These are phyloP conservation scores for Drosophila sucinea DNA, from an alignment of 1,140 invertebrate species.

Conservation along the genomic window DNA sequence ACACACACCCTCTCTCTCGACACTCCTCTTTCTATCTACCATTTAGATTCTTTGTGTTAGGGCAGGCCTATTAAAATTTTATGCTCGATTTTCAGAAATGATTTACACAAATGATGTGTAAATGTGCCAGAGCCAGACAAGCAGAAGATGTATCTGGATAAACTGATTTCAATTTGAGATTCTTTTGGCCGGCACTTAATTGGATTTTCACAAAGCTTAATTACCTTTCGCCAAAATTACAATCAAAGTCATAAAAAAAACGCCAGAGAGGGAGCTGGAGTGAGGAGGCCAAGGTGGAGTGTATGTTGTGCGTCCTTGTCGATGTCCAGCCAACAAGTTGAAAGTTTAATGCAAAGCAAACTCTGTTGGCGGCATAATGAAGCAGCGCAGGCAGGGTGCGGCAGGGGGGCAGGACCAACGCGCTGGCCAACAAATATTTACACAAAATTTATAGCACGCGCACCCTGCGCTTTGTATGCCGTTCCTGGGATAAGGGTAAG, in stretches of 20 bases:
- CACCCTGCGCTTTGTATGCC: slow-evolving; percentile 20
- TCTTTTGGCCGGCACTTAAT: slow-evolving; percentile 57
- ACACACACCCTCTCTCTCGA: neutral
- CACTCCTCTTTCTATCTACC: too few relatives aligned
- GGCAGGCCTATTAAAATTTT: slow-evolving; percentile 66
- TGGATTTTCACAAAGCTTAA: slow-evolving; percentile 70
- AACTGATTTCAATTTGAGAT: slow-evolving; percentile 77
- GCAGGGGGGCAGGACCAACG: slow-evolving; percentile 5
- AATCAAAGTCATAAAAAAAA: slow-evolving; percentile 67
- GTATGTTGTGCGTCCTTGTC: slow-evolving; percentile 2
- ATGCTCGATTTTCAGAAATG: slow-evolving; percentile 73
- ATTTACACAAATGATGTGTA: slow-evolving; percentile 74
- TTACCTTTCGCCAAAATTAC: slow-evolving; percentile 70
- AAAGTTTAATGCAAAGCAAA: slow-evolving; percentile 59
- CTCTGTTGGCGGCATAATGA: slow-evolving; percentile 55
- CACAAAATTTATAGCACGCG: slow-evolving; percentile 76
- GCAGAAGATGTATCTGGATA: slow-evolving; percentile 10
- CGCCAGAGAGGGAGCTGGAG: neutral
- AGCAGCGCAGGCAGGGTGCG: slow-evolving; percentile 19
- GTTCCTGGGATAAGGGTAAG: slow-evolving; percentile 55
- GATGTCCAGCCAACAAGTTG: slow-evolving; percentile 40
- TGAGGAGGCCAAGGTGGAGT: neutral
- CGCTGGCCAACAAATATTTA: slow-evolving; percentile 68
- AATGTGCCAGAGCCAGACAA: slow-evolving; percentile 61
- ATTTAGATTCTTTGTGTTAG: slow-evolving; percentile 1